These are phyloP conservation scores for Muscina levida DNA, from an alignment of 2,888 invertebrate species.

Conservation along the genomic window DNA sequence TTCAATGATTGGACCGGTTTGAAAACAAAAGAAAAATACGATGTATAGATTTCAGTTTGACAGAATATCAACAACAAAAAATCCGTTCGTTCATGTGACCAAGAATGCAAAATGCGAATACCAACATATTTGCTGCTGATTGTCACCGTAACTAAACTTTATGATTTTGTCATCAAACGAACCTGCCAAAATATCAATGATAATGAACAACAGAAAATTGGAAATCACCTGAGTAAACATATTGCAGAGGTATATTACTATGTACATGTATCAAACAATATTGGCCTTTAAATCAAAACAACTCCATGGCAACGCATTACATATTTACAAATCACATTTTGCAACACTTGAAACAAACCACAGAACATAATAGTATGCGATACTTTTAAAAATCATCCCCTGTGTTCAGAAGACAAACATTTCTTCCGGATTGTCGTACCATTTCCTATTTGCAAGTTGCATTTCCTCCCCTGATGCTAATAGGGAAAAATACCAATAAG, in stretches of 20 bases:
- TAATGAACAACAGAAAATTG: background rate
- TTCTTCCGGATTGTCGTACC: background rate
- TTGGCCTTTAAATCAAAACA: background rate
- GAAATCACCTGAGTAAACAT: slow-evolving; percentile 45
- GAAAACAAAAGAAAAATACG: slow-evolving; percentile 34
- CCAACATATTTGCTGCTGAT: slow-evolving; percentile 58
- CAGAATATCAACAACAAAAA: slow-evolving; percentile 33
- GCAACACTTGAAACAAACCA: slow-evolving; percentile 10
- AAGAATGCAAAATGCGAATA: slow-evolving; percentile 11
- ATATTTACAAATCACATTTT: slow-evolving; percentile 22
- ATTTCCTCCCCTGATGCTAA: background rate
- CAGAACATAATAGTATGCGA: no score
- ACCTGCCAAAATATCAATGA: background rate
- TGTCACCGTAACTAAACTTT: slow-evolving; percentile 48
- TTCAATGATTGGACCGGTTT: slow-evolving; percentile 54
- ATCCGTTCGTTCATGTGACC: slow-evolving; percentile 18
- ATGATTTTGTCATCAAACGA: background rate
- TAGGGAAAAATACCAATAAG: slow-evolving; percentile 25
- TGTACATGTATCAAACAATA: background rate
- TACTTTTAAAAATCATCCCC: no score
- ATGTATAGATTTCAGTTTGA: slow-evolving; percentile 59
- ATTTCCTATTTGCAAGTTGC: background rate
- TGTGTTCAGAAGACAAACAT: background rate
- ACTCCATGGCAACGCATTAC: slow-evolving; percentile 27
- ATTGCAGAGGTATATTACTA: background rate